Base-by-base conservation (phyloP, 2,113 vertebrate species). In the Pimephales promelas region DNA sequence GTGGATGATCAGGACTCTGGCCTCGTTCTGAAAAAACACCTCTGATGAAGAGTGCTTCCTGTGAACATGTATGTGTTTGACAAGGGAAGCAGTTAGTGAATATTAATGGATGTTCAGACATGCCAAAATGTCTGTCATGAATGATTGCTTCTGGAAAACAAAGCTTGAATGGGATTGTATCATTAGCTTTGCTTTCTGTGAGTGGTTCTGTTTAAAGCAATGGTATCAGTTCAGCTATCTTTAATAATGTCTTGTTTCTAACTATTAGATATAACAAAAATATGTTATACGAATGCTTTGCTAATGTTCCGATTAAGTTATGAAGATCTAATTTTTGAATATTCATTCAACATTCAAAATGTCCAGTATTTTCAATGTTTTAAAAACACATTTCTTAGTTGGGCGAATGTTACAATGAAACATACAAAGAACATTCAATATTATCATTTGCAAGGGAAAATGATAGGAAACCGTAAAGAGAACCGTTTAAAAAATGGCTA, bases 41-140 rank as follows among this genome's bases (percentile, higher is more conserved):
- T 78, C 57, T 83, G 57, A 79, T 82, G 64, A 36, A 56, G 78
- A 86, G 11, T 40, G 72, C 72, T 66, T 76, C 59, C 68, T 75
- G 77, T 64, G 84, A 66, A 83, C 74, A 77, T 14, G 72, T 64
- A 62, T 64, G 40, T 83, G 56, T 74, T 45, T 47, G 54, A 59
- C 43, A 16, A 61, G 52, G 34, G 56, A 49, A 45, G 71, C 43
- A 75, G 56, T 74, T 49, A 74, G 56, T 64, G 77, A 64, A 49
- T 10, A 31, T 31, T 45, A 79, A 20, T 47, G 59, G 57, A 31
- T 61, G 34, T 10, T 61, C 14, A 26, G 77, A 64, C 77, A 64
- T 49, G 40, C 77, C 77, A 64, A 79, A 61, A 64, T 49, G 77
- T 79, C 43, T 64, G 2, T 64, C 10, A 3, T 64, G 57, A 64